Conservation (phyloP, 2,797 vertebrate species). For the Manis pentadactyla region DNA sequence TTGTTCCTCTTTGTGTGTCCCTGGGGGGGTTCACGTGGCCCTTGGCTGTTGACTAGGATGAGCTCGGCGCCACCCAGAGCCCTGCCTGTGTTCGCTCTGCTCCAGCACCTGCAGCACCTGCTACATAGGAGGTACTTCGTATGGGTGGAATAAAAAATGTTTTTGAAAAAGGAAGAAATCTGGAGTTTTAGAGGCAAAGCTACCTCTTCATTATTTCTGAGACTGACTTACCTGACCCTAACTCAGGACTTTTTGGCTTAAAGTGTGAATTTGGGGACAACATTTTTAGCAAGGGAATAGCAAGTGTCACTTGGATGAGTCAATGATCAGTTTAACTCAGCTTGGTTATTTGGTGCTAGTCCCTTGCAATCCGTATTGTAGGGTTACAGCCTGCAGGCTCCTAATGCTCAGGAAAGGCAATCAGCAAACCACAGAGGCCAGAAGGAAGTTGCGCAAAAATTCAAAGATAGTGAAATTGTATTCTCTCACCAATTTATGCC, state of each 20-base stretch:
- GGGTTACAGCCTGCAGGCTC: background rate
- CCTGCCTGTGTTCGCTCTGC: background rate
- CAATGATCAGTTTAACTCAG: background rate
- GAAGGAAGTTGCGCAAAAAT: background rate
- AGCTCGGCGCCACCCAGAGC: no score
- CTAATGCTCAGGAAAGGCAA: background rate
- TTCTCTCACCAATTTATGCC: fast-evolving
- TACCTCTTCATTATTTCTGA: no score
- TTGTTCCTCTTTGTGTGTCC: background rate
- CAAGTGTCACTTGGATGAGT: background rate
- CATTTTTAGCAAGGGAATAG: background rate
- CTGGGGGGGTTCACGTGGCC: background rate
- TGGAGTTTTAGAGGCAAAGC: background rate
- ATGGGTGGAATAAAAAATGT: background rate
- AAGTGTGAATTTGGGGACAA: background rate
- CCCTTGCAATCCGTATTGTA: background rate
- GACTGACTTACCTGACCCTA: background rate
- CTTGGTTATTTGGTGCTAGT: background rate
- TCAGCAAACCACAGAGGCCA: fast-evolving
- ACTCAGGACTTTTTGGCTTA: background rate
- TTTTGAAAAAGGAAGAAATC: no score
- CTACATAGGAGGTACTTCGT: no score
- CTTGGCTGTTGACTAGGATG: background rate
- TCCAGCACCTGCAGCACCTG: background rate
- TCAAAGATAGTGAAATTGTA: background rate